These are phyloP conservation scores for Sus scrofa DNA, from an alignment of 2,113 vertebrate genomes.

Conservation along the genomic window DNA sequence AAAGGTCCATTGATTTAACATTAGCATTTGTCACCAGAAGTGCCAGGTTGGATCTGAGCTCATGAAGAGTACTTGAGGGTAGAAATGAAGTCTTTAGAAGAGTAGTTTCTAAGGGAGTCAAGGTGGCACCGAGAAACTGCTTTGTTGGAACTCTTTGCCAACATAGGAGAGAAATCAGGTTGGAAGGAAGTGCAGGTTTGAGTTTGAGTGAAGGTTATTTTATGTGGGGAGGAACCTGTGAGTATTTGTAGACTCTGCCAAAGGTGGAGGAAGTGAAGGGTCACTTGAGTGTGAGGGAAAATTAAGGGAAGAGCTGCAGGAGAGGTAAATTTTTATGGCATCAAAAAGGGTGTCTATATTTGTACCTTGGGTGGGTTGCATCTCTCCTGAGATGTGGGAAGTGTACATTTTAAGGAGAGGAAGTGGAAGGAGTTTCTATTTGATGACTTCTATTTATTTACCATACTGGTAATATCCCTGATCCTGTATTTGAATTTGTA, in stretches of 20 bases:
- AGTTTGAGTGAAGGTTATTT: background rate
- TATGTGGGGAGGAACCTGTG: background rate
- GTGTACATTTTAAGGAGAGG: background rate
- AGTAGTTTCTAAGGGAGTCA: background rate
- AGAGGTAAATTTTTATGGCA: background rate
- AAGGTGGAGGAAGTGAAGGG: background rate
- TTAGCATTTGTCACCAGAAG: background rate
- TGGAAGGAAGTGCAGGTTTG: background rate
- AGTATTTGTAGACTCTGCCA: background rate
- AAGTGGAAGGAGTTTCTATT: background rate
- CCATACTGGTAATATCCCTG: background rate
- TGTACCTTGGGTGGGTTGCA: background rate
- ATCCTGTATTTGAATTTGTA: background rate
- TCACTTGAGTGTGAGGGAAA: background rate
- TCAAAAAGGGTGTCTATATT: background rate
- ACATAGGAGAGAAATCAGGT: background rate
- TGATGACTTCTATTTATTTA: background rate
- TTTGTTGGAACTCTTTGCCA: background rate
- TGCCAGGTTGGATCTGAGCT: background rate
- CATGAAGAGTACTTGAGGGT: rapidly evolving
- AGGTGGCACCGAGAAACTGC: background rate
- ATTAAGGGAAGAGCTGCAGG: no score
- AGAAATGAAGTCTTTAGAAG: background rate
- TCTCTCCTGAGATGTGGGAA: background rate
- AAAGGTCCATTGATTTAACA: background rate